A percentile compares a stretch with the other conserved stretches of the same genome.
These are phyloP conservation scores for Emys orbicularis DNA, from an alignment of 2,797 vertebrate species.

Conservation along the genomic window DNA sequence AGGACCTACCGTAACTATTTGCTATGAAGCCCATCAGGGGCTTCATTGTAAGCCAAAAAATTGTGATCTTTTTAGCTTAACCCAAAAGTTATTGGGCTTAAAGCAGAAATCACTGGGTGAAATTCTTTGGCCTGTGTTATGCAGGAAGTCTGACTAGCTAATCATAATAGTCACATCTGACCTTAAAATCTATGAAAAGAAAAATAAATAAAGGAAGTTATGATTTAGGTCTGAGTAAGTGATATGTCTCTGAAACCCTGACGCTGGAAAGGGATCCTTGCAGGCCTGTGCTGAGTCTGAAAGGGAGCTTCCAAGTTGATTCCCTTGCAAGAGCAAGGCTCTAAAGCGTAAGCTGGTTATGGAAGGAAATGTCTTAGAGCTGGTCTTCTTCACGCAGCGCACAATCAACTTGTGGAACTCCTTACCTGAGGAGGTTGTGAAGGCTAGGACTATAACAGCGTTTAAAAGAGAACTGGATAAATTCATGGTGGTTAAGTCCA, in stretches of 20 bases:
- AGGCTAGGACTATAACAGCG: no score
- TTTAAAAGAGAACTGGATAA: no score
- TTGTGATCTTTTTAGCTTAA: neutral
- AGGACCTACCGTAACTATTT: neutral
- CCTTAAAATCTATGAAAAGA: neutral
- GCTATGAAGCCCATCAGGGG: neutral
- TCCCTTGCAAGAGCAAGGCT: neutral
- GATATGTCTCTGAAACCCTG: neutral
- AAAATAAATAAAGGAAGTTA: neutral
- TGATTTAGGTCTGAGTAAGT: neutral
- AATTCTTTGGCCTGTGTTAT: neutral
- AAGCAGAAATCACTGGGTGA: neutral
- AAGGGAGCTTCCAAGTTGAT: slow-evolving; percentile 22
- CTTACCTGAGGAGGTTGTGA: no score
- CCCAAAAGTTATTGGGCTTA: neutral
- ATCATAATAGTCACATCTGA: neutral
- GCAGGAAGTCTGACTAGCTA: neutral
- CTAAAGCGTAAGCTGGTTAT: neutral
- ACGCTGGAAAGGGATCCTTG: neutral
- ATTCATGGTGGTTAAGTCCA: no score
- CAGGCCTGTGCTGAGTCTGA: neutral
- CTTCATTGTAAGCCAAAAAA: neutral
- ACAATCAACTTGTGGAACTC: no score
- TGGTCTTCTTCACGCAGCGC: neutral
- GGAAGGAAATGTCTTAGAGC: neutral